Base-by-base conservation (phyloP, 2,888 invertebrate genomes). In the Xylophagus ater region DNA sequence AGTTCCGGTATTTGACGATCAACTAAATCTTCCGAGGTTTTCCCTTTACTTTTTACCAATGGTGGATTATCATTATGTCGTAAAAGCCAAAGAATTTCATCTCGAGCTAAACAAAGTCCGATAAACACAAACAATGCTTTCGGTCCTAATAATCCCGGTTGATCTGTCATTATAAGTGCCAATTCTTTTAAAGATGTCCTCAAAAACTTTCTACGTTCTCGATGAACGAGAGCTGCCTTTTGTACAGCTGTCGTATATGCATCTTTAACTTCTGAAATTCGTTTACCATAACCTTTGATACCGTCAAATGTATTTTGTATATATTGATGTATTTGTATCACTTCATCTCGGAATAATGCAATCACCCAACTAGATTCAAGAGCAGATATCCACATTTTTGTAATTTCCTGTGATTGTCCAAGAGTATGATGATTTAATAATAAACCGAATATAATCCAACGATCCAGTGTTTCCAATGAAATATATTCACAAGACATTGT, bases 401-500 rank as follows among this genome's bases (percentile, higher is more conserved):
- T 84, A 4, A 83, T 81, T 50, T 81, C 81, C 25, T 82, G 83
- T 44, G 72, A 70, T 53, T 87, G 84, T 49, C 83, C 83, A 25
- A 97, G 68, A 63, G 81, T 80, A 55, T 83, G 84, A 62, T 94
- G 92, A 57, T 92, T 89, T 25, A 97, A 68, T 47, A 93, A 75
- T 55, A 93, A 80, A 0, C 96, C 94, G 63, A 97, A 86, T 51
- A 97, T 86, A 18, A 98, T 84, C 94, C 96, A 99, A 54, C 90
- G 77, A 58, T 99, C 98, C 73, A 99, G 81, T 25, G 78, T 75
- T 57, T 99, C 97, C 43, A 97, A 66, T 1, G 97, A 94, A 34
- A 99, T 67, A 63, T 88, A 97, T 69, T 99, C 98, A 64, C 96
- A 97, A 3, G 96, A 94, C 76, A 96, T 92, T 15, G 86, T 88